phyloP scores from a whole-genome alignment of 2,797 vertebrate genomes.

The Cirrhinus molitorella region DNA sequence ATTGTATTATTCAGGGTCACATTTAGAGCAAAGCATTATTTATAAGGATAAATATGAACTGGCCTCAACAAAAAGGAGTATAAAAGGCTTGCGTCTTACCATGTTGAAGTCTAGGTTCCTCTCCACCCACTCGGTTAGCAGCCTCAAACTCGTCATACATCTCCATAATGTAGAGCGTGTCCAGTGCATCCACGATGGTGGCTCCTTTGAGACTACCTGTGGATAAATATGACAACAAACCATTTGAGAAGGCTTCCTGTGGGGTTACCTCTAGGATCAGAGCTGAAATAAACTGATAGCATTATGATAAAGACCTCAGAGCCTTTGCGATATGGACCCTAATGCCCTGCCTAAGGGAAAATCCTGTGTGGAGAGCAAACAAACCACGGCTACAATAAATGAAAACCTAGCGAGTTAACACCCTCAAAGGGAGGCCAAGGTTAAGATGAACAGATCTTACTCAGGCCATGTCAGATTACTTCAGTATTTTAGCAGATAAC shows the following conservation, averaged over 20 bases:
- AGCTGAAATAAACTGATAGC: constrained; percentile 36
- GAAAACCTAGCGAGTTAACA: background rate
- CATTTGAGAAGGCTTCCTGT: constrained; percentile 17
- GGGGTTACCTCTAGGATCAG: constrained; percentile 30
- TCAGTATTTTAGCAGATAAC: background rate
- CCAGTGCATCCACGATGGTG: constrained; percentile 96
- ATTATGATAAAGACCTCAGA: constrained; percentile 36
- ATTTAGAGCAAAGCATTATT: background rate
- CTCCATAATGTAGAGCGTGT: constrained; percentile 96
- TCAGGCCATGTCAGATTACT: background rate
- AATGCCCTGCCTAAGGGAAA: constrained; percentile 10
- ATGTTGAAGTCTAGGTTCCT: constrained; percentile 95
- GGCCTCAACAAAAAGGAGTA: background rate
- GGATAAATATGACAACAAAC: constrained; percentile 67
- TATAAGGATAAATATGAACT: background rate
- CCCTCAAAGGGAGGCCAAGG: background rate
- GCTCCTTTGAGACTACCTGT: constrained; percentile 96
- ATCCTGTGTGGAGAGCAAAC: constrained; percentile 25
- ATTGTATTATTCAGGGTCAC: constrained; percentile 26
- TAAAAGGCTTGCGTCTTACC: constrained; percentile 78
- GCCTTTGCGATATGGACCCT: constrained; percentile 26
- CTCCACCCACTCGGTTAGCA: constrained; percentile 94
- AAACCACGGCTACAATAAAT: constrained; percentile 21
- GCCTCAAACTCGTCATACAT: constrained; percentile 95
- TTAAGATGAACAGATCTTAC: constrained; percentile 12